Evolutionary conservation across 2,888 invertebrate genomes (phyloP).

Genomic region (Ectobius pallidus): DNA sequence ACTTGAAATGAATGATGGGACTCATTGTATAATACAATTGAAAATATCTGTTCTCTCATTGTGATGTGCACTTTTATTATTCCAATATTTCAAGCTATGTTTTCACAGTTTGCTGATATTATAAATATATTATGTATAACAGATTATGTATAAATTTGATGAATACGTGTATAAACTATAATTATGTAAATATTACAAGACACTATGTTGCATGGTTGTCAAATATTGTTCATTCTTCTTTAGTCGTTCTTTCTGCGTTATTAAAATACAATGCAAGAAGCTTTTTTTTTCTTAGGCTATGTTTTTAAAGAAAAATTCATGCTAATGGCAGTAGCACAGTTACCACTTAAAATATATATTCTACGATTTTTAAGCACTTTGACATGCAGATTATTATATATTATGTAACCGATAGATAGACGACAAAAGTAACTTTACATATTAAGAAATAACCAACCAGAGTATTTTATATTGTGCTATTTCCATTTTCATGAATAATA

Average conservation of each 20-base stretch:
- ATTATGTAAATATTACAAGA: slow-evolving; percentile 31
- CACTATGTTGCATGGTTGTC: slow-evolving; percentile 34
- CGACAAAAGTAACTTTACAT: too few species aligned
- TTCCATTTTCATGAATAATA: too few species aligned
- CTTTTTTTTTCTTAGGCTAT: too few species aligned
- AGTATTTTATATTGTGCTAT: too few species aligned
- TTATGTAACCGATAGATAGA: too few species aligned
- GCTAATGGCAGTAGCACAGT: too few species aligned
- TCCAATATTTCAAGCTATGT: not conserved
- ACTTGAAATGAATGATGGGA: not conserved
- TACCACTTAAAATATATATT: too few species aligned
- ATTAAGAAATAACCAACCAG: too few species aligned
- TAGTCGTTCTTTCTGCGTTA: slow-evolving; percentile 28
- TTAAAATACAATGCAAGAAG: slow-evolving; percentile 30
- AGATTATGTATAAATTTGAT: slow-evolving; percentile 33
- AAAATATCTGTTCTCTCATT: not conserved
- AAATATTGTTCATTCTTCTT: slow-evolving; percentile 14
- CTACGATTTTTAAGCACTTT: too few species aligned
- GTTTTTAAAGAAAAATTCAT: too few species aligned
- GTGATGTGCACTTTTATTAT: slow-evolving; percentile 15
- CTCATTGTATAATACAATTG: not conserved
- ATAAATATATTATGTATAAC: slow-evolving; percentile 11
- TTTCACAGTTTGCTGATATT: slow-evolving; percentile 32
- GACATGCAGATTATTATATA: too few species aligned
- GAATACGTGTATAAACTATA: slow-evolving; percentile 21